Evolutionary conservation across 2,113 vertebrate species (phyloP), one percentile per base, ranked within the genome.

Genomic region (Tragelaphus strepsiceros): DNA sequence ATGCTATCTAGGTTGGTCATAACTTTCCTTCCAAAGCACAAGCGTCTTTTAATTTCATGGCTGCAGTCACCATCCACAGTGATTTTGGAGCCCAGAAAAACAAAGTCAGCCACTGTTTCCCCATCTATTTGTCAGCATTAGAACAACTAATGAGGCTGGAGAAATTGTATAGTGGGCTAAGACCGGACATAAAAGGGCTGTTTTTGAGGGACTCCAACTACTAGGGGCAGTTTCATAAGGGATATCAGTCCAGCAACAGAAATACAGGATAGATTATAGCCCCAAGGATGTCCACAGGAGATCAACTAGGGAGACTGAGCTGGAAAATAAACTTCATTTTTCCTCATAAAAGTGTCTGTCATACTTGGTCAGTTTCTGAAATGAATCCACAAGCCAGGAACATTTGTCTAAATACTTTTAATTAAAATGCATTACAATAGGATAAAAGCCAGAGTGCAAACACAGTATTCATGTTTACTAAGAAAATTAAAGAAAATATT

Each of bases 351-450:
- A 86, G 59, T 62, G 88, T 59, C 67, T 71, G 81, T 61, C 61
- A 78, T 5, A 35, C 84, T 53, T 7, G 43, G 64, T 56, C 46
- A 56, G 28, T 77, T 97, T 85, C 78, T 82, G 88, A 97, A 99
- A 98, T 77, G 94, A 98, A 98, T 39, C 80, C 93, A 81, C 22
- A 58, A 94, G 16, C 96, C 97, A 82, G 28, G 17, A 89, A 90
- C 0, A 0, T 87, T 67, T 92, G 94, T 95, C 97, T 98, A 94
- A 35, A 82, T 71, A 95, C 86, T 98, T 99, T 99, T 98, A 98
- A 98, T 99, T 97, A 90, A 98, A 98, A 97, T 91, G 59, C 2
- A 82, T 43, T 28, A 24, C 90, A 61, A 95, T 87, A 89, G 13
- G 86, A 97, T 26, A 58, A 97, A 96, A 98, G 94, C 86, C 62